Percentiles rank a stretch among this genome's conserved stretches.
Conservation (phyloP, 35 echinoderm and acorn worm genomes). For the Stichopus chloronotus region DNA sequence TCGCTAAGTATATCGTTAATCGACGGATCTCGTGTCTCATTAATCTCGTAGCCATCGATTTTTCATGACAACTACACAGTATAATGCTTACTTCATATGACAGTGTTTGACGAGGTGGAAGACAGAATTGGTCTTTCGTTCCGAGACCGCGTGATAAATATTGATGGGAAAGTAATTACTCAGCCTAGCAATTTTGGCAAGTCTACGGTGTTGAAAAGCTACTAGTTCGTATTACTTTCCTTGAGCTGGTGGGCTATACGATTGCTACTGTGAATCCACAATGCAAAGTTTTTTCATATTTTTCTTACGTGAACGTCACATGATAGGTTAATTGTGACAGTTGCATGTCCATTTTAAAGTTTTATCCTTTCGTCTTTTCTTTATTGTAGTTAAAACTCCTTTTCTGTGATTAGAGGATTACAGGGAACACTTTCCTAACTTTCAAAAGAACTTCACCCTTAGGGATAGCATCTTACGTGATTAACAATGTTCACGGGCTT, state of each 20-base stretch:
- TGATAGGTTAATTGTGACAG: no score
- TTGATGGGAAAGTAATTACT: not conserved
- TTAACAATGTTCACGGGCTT: not conserved
- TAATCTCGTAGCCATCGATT: not conserved
- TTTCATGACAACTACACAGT: not conserved
- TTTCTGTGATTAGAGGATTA: not conserved
- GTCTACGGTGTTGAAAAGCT: no score
- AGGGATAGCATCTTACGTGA: not conserved
- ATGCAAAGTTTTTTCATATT: no score
- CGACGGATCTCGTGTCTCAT: not conserved
- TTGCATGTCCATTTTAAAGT: no score
- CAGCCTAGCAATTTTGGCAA: not conserved
- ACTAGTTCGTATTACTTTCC: no score
- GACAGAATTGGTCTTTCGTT: not conserved
- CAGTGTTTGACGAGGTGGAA: not conserved
- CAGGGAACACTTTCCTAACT: not conserved
- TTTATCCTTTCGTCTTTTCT: no score
- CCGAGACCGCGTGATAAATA: not conserved
- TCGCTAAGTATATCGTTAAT: not conserved
- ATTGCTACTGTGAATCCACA: no score
- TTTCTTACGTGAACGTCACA: no score
- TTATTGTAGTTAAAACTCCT: no score
- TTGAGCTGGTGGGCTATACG: no score
- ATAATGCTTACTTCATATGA: not conserved
- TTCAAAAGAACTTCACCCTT: not conserved